Base-by-base conservation (phyloP, 2,797 vertebrate genomes). In the Pseudochromis fuscus region DNA sequence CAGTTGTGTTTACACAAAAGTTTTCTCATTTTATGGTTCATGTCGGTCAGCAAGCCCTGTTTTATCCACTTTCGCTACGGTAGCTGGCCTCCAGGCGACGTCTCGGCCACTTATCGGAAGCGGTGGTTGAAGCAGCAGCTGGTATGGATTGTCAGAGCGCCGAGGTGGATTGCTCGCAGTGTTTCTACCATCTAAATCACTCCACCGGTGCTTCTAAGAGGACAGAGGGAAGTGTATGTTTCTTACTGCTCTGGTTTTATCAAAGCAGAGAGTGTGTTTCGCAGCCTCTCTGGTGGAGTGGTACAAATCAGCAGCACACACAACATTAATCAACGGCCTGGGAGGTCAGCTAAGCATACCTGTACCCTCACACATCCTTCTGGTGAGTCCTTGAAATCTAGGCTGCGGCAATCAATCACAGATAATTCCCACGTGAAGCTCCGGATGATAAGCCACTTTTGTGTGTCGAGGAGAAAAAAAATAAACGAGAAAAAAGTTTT, bases 321-420 rank as follows among this genome's bases (percentile, higher is more conserved):
- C 81, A 71, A 81, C 87, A 91, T 93, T 91, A 92, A 93, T 93
- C 92, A 93, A 72, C 80, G 65, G 81, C 78, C 50, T 59, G 72
- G 77, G 84, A 88, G 91, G 90, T 93, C 89, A 91, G 79, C 78
- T 55, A 67, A 83, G 79, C 77, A 63, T 79, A 79, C 79, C 85
- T 86, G 81, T 88, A 85, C 81, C 72, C 70, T 83, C 67, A 67
- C n/a, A 21, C 79, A 88, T 87, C 74, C 80, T 82, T 70, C 68
- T 77, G 56, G 73, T 48, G 81, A 85, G 90, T 88, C 90, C 91
- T 92, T 92, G 90, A 89, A 90, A 90, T 84, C 78, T 75, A 81
- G 85, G 78, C 73, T 62, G 44, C 46, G 44, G 87, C 78, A 89
- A 93, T 93, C 92, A 91, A 93, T 93, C 92, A 91, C 69, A 63